These are phyloP conservation scores for Lordiphosa andalusiaca DNA, from an alignment of 2,888 invertebrate species.

Conservation along the genomic window DNA sequence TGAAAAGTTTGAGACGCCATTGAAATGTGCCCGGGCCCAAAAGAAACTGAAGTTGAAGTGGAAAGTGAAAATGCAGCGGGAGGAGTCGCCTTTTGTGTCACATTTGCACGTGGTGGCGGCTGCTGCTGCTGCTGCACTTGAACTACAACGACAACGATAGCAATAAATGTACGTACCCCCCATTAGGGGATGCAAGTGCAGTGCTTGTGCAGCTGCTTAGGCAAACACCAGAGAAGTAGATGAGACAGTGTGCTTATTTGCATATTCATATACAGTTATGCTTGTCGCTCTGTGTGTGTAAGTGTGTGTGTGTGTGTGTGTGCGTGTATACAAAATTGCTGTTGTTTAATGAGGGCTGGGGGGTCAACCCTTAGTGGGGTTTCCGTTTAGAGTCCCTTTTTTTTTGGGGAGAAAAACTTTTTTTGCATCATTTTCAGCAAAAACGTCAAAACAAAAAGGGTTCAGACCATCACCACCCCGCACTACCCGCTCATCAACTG, in stretches of 20 bases:
- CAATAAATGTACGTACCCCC: conserved; percentile 8
- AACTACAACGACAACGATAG: conserved; percentile 49
- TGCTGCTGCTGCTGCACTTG: conserved; percentile 52
- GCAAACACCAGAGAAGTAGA: conserved; percentile 38
- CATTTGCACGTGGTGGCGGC: conserved; percentile 31
- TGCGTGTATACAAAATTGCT: conserved; percentile 32
- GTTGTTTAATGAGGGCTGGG: conserved; percentile 49
- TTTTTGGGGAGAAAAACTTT: conserved; percentile 61
- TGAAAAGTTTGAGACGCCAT: conserved; percentile 64
- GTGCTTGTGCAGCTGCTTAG: conserved; percentile 57
- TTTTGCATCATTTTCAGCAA: conserved; percentile 60
- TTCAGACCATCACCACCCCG: conserved; percentile 26
- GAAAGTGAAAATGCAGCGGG: conserved; percentile 33
- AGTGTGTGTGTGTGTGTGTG: not conserved
- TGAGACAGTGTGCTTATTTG: conserved; percentile 46
- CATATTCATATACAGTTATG: conserved; percentile 54
- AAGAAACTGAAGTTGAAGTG: conserved; percentile 18
- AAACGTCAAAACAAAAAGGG: conserved; percentile 69
- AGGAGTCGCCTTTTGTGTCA: conserved; percentile 62
- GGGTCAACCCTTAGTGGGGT: conserved; percentile 37
- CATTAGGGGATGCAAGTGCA: conserved; percentile 72
- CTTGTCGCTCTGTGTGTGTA: not conserved
- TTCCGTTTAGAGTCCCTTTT: conserved; percentile 18
- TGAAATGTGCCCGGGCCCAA: conserved; percentile 52
- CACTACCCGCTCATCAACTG: too few relatives aligned